These are phyloP conservation scores for Cyphomyrus discorhynchus DNA, from an alignment of 2,113 vertebrate species.

Conservation along the genomic window DNA sequence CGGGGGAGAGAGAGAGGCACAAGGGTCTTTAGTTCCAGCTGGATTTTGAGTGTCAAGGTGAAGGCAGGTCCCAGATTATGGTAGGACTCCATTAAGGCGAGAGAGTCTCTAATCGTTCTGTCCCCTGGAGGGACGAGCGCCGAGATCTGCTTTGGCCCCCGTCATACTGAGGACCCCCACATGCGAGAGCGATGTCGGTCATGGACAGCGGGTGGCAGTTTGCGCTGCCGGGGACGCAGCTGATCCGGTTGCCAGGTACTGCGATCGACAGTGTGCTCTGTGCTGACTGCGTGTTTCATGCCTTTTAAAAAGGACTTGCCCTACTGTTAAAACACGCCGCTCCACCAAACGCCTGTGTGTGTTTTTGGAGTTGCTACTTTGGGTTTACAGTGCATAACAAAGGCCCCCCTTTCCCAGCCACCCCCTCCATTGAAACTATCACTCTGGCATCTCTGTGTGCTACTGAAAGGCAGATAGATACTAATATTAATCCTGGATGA, in stretches of 20 bases:
- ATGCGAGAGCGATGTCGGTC: conserved; percentile 43
- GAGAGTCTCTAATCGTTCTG: not conserved
- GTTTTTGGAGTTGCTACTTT: not conserved
- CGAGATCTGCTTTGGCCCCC: not conserved
- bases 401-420: not conserved
- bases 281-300: not conserved
- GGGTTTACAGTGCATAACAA: not conserved
- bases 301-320: not conserved
- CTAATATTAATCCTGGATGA: not conserved
- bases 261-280: conserved; percentile 5
- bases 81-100: not conserved
- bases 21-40: not conserved
- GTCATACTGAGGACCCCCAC: not conserved
- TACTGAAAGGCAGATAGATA: not conserved
- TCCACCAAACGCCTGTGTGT: not conserved
- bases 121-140: not conserved
- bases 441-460: not conserved
- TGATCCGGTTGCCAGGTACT: conserved; percentile 57
- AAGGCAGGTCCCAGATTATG: not conserved
- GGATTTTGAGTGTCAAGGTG: not conserved
- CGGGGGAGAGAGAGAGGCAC: not conserved
- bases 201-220: conserved; percentile 59
- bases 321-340: not conserved
- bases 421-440: not conserved
- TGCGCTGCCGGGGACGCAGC: conserved; percentile 51